Evolutionary conservation across 1,140 invertebrate species (phyloP).

Genomic region (Adoxophyes honmai): DNA sequence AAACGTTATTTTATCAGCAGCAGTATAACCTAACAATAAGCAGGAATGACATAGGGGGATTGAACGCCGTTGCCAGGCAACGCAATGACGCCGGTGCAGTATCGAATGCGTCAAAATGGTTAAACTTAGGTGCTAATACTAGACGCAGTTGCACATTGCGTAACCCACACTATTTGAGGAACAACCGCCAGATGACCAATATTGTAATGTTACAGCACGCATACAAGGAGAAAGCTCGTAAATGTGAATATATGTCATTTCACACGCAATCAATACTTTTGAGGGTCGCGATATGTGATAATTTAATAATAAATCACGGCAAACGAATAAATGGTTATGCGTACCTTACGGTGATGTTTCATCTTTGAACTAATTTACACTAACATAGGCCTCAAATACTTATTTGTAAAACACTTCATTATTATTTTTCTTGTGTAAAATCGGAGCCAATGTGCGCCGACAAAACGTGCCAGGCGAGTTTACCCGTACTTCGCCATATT

Average conservation of each 20-base stretch:
- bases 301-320: constrained; percentile 22
- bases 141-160: constrained; percentile 13
- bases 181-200: not conserved
- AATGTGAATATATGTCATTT: not conserved
- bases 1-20: too few relatives aligned
- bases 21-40: too few relatives aligned
- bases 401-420: constrained; percentile 10
- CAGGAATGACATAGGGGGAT: not conserved
- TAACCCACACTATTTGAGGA: constrained; percentile 14
- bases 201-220: not conserved
- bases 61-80: constrained; percentile 52
- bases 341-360: constrained; percentile 37
- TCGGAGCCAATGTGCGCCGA: constrained; percentile 34
- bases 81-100: constrained; percentile 30
- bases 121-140: constrained; percentile 27
- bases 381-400: constrained; percentile 3
- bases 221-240: not conserved
- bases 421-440: not conserved
- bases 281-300: constrained; percentile 18
- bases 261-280: constrained; percentile 47
- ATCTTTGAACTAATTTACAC: constrained; percentile 21
- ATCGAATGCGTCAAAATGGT: constrained; percentile 42
- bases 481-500: constrained; percentile 50
- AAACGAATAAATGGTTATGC: constrained; percentile 24
- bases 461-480: constrained; percentile 15